Evolutionary conservation across 2,797 vertebrate species (phyloP), one percentile per base, ranked within the genome.

Genomic region (Syncerus caffer): DNA sequence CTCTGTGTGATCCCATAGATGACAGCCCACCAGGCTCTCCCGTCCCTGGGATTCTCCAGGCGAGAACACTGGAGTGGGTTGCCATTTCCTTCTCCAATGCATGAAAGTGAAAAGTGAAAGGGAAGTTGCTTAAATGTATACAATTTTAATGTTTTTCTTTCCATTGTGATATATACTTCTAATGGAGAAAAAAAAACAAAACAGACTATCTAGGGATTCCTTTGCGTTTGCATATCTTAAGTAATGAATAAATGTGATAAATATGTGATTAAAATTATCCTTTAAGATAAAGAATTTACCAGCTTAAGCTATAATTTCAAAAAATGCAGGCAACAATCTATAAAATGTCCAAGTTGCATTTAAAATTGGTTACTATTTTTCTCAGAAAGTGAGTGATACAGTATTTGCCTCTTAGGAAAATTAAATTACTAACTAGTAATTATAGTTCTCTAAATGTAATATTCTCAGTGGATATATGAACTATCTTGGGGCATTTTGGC

Each of bases 341-440:
- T 93, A 89, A 84, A 89, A 95, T 86, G 78, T 57, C 58, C 5
- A 78, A 76, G 38, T 76, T 83, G 55, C n/a, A 96, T 92, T 97
- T 94, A 85, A 96, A 96, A 89, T 51, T 19, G 7, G n/a, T 45
- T 55, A n/a, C 79, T 94, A 55, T 94, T 94, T 95, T 95, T 84
- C 34, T 95, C 17, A 71, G 34, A 93, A 90, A 51, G n/a, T 76
- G 67, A 94, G 17, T 97, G 55, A 89, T 93, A 86, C 1, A 51
- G 2, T 85, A 83, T 96, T 97, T 97, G 42, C 42, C 45, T 98
- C 27, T 91, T 96, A 94, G 85, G 64, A 93, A 96, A 96, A 94
- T 92, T 93, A 83, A 97, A 95, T 97, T 96, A 85, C 60, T 95
- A 92, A 89, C 47, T 57, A 88, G 67, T 95, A 97, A 97, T 97